Evolutionary conservation across 2,888 invertebrate genomes (phyloP).

Genomic region (Pterostichus niger): DNA sequence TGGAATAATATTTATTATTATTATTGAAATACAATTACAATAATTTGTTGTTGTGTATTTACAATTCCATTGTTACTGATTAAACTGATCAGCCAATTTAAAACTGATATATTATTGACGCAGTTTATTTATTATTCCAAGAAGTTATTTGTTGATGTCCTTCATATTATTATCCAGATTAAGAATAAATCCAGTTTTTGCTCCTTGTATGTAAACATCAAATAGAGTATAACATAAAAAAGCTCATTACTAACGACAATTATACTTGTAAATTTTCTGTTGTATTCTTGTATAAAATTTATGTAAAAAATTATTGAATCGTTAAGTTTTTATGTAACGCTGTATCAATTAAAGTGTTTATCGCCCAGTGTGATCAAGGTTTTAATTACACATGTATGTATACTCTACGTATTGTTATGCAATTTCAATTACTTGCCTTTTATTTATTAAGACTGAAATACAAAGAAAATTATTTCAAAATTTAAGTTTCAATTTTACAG

Average conservation of each 20-base stretch:
- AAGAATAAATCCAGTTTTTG: conserved; percentile 41
- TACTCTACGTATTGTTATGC: not conserved
- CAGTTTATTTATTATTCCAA: conserved; percentile 17
- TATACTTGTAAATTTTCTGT: conserved; percentile 44
- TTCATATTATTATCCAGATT: conserved; percentile 32
- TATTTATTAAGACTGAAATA: not conserved
- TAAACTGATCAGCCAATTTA: not conserved
- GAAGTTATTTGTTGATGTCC: conserved; percentile 42
- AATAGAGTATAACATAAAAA: conserved; percentile 15
- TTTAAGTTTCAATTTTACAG: not conserved
- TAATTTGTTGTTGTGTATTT: not conserved
- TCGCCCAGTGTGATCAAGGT: conserved; percentile 35
- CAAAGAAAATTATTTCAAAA: not conserved
- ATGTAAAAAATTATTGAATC: conserved; percentile 18
- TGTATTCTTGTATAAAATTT: conserved; percentile 17
- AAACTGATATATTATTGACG: not conserved
- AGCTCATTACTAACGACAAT: conserved; percentile 17
- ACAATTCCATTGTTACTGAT: not conserved
- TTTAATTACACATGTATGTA: not conserved
- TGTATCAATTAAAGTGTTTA: conserved; percentile 18
- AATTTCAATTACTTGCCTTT: not conserved
- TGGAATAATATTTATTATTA: no score
- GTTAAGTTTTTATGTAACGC: conserved; percentile 31
- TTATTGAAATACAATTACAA: not conserved
- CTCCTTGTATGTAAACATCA: conserved; percentile 5